Evolutionary conservation across 2,113 vertebrate species (phyloP), one percentile per base, ranked within the genome.

Genomic region (Hypomesus transpacificus): DNA sequence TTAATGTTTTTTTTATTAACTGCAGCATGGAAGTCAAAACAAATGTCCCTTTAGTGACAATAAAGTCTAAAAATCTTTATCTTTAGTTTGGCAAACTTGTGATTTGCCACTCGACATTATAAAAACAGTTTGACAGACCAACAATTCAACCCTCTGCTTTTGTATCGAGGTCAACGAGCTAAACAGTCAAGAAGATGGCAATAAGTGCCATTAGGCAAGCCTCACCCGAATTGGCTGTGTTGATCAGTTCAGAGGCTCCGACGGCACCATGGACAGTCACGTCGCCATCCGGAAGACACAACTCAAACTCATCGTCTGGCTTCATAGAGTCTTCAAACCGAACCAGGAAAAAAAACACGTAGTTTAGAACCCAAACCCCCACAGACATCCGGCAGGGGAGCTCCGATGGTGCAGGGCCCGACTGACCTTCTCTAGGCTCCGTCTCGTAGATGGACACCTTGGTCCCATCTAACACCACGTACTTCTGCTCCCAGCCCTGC

Each of bases 141-240:
- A 46, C 7, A 7, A 46, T 46, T 0, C 39, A 46, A 46, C 39
- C 39, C 39, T 46, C 8, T 11, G 39, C 9, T 46, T 46, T 46
- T 46, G 39, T 11, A 46, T 46, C 39, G 2, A 28, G 24, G 21
- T 24, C 21, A 21, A 54, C 26, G 62, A 22, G 11, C 39, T 3
- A 5, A 69, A 63, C 28, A 57, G 50, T 28, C 58, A 70, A 7
- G 31, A 34, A 20, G 66, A 60, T 78, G 13, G 39, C 39, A 46
- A 46, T 68, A 26, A n/a, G 66, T 57, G 54, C 56, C 54, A 81
- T 61, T 69, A 70, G 22, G 24, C 21, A 24, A 28, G 75, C 39
- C 78, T 28, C 87, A 98, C 97, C 97, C 93, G 97, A 97, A 92
- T 98, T 99, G 81, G 96, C 96, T 69, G 96, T 99, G 90, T 98